Evolutionary conservation across 2,888 invertebrate species (phyloP), one percentile per base, ranked within the genome.

Genomic region (Bembecia ichneumoniformis): DNA sequence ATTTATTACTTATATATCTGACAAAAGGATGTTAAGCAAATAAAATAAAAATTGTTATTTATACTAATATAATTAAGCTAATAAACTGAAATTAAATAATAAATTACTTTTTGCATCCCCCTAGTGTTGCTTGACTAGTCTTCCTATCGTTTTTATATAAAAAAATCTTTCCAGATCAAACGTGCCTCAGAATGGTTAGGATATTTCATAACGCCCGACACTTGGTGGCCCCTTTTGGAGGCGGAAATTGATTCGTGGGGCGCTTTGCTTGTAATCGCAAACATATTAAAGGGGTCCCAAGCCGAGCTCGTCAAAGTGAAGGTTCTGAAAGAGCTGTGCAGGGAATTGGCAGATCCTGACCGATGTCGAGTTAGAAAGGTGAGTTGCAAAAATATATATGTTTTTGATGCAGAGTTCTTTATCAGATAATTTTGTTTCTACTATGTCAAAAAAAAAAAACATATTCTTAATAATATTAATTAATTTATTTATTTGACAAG

Each of bases 161-260:
- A 28, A 28, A 7, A 28, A 20, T 14, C 10, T 54, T 67, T 66
- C 14, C 59, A 92, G 92, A 81, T 92, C 40, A 88, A 91, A 64
- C 88, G 89, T 47, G 90, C 93, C 2, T 90, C 93, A 0, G 91
- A 93, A 67, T 79, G 94, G 47, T 88, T 95, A 56, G 95, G 94
- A 10, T 91, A 92, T 65, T 96, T 96, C 77, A 91, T 95, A 46
- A 83, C 86, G 0, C 90, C 92, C 0, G 83, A 89, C 15, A 89
- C 91, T 0, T 94, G 93, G 90, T 91, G 90, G 75, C 89, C 91
- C 43, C 74, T 94, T 3, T 71, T 93, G n/a, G 78, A 92, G 51
- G 88, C 91, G 0, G 89, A 90, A 3, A 75, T 93, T 49, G 91
- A 92, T 57, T 71, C 77, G 4, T 87, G 87, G 86, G 64, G 76